Conservation (phyloP, 2,888 invertebrate genomes). For the Antitype chi region DNA sequence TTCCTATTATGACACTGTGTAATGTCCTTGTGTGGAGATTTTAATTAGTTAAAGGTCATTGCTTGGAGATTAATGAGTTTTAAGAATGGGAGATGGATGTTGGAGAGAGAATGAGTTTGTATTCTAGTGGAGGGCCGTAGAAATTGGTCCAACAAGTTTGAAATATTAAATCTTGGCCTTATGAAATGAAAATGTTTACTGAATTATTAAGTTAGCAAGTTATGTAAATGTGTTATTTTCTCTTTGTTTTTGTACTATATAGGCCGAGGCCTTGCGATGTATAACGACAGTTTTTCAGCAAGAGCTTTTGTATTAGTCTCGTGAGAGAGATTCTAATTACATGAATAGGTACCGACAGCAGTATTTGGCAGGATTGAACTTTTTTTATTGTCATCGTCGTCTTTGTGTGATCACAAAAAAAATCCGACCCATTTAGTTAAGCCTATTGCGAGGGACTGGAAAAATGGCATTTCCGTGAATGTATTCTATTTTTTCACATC, state of each 20-base stretch:
- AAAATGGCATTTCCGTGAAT: not conserved
- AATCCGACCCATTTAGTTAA: not conserved
- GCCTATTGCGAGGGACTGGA: not conserved
- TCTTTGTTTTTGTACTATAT: constrained; percentile 19
- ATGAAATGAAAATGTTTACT: constrained; percentile 7
- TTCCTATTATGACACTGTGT: constrained; percentile 57
- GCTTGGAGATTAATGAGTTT: constrained; percentile 24
- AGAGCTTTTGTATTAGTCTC: not conserved
- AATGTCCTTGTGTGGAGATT: constrained; percentile 48
- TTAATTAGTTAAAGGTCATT: constrained; percentile 33
- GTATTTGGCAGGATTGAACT: not conserved
- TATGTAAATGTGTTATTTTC: constrained; percentile 20
- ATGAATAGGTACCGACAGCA: not conserved
- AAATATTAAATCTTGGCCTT: not conserved
- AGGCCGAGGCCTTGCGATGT: not conserved
- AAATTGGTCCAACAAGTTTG: not conserved
- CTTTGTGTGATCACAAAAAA: not conserved
- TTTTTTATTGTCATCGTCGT: not conserved
- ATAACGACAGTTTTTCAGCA: not conserved
- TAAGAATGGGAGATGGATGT: constrained; percentile 2
- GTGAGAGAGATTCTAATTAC: not conserved
- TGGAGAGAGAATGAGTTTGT: not conserved
- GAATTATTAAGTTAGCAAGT: constrained; percentile 6
- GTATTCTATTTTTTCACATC: not conserved
- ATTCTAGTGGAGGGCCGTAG: constrained; percentile 3